phyloP scores from a whole-genome alignment of 2,888 invertebrate genomes.

The Monopis laevigella region DNA sequence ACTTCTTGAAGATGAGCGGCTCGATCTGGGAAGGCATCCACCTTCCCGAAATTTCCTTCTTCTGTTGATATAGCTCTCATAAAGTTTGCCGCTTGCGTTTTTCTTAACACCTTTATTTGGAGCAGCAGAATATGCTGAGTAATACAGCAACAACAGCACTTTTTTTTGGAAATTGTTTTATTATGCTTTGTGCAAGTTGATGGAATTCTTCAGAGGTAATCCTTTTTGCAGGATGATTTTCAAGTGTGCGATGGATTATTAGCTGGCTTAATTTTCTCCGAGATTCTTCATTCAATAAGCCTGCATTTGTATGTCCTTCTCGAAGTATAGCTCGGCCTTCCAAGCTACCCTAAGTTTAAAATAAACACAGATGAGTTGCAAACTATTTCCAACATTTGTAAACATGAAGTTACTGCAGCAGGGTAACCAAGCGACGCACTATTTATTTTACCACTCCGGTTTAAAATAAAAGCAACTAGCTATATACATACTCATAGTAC shows the following conservation, averaged over 20 bases:
- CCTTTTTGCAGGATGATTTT: neutral
- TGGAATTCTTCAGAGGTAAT: constrained; percentile 4
- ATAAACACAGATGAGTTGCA: too few relatives aligned
- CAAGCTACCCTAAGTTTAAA: neutral
- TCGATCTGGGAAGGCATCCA: too few relatives aligned
- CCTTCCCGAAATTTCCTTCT: too few relatives aligned
- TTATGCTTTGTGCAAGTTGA: neutral
- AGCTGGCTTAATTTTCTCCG: constrained; percentile 7
- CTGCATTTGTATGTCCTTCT: constrained; percentile 1
- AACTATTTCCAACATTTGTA: too few relatives aligned
- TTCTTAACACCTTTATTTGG: neutral
- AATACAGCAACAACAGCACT: constrained; percentile 4
- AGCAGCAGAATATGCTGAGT: neutral
- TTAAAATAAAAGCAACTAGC: too few relatives aligned
- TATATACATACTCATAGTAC: too few relatives aligned
- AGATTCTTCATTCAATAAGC: neutral
- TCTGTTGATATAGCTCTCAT: too few relatives aligned
- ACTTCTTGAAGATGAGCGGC: too few relatives aligned
- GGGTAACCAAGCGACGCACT: too few relatives aligned
- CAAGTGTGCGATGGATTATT: neutral
- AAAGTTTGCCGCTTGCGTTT: too few relatives aligned
- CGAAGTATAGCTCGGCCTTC: constrained; percentile 1
- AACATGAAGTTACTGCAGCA: too few relatives aligned
- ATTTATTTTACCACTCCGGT: too few relatives aligned
- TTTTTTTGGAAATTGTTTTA: neutral